phyloP scores from a whole-genome alignment of 2,113 vertebrate genomes.

The Hipposideros armiger region DNA sequence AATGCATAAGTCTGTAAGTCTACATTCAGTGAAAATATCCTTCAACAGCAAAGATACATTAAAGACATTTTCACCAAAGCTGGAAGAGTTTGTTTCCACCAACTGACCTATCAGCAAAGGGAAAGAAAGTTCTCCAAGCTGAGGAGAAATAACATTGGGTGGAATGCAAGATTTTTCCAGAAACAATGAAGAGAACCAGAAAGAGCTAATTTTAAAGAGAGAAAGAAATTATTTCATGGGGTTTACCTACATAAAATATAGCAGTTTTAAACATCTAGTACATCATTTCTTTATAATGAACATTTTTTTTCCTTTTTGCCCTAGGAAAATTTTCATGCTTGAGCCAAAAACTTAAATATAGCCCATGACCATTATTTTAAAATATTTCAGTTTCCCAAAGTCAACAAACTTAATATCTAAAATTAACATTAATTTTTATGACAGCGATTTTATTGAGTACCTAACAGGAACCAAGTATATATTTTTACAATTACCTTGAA shows the following conservation, averaged over 20 bases:
- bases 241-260: not conserved
- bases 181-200: not conserved
- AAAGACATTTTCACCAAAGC: not conserved
- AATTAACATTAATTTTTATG: not conserved
- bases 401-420: not conserved
- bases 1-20: not conserved
- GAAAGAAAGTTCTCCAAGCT: not conserved
- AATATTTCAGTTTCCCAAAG: not conserved
- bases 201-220: not conserved
- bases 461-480: not conserved
- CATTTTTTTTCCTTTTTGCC: not conserved
- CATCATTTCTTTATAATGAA: not conserved
- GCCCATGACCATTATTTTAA: not conserved
- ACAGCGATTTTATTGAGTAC: not conserved
- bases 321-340: not conserved
- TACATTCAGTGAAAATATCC: not conserved
- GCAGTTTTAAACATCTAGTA: not conserved
- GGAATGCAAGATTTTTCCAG: fast-evolving
- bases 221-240: not conserved
- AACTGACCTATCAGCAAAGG: not conserved
- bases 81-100: not conserved
- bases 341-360: not conserved
- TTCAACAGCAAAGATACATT: not conserved
- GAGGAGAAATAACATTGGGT: not conserved
- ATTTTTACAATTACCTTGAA: not conserved